Percentiles rank a stretch among this genome's conserved stretches.
Conservation (phyloP, 2,797 vertebrate species). For the Alfaro cultratus region DNA sequence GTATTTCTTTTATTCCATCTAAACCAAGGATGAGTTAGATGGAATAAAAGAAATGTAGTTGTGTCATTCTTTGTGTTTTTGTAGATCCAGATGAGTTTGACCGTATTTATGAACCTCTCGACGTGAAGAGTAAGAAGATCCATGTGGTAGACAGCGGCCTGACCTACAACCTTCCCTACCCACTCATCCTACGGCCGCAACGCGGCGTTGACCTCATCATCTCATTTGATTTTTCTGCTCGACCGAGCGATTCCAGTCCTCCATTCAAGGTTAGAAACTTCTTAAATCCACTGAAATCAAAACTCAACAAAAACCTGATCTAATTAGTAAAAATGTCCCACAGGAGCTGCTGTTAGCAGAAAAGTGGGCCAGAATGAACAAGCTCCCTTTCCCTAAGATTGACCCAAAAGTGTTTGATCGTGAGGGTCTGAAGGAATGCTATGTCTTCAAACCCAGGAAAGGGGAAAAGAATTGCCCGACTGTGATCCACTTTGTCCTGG, state of each 20-base stretch:
- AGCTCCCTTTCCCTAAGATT: slow-evolving; percentile 96
- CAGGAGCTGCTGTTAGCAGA: slow-evolving; percentile 97
- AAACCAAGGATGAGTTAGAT: not conserved
- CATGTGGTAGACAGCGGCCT: slow-evolving; percentile 97
- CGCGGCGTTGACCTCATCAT: slow-evolving; percentile 93
- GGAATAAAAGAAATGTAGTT: not conserved
- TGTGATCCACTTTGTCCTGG: slow-evolving; percentile 96
- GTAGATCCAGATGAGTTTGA: slow-evolving; percentile 97
- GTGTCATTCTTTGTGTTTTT: not conserved
- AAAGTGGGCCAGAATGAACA: slow-evolving; percentile 99
- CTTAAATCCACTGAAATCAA: not conserved
- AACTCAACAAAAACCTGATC: not conserved
- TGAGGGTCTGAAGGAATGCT: slow-evolving; percentile 96
- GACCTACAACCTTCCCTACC: slow-evolving; percentile 96
- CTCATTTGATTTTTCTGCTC: slow-evolving; percentile 97
- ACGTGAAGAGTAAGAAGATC: slow-evolving; percentile 98
- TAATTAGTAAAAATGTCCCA: slow-evolving; percentile 23
- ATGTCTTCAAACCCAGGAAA: slow-evolving; percentile 94
- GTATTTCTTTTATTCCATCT: no score
- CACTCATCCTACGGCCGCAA: slow-evolving; percentile 91
- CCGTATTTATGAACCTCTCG: slow-evolving; percentile 94
- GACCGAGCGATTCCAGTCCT: slow-evolving; percentile 95
- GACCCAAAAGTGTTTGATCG: slow-evolving; percentile 96
- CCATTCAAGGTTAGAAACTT: slow-evolving; percentile 91
- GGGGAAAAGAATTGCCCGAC: slow-evolving; percentile 94